Evolutionary conservation across 2,113 vertebrate genomes (phyloP).

Genomic region (Actenoides hombroni): DNA sequence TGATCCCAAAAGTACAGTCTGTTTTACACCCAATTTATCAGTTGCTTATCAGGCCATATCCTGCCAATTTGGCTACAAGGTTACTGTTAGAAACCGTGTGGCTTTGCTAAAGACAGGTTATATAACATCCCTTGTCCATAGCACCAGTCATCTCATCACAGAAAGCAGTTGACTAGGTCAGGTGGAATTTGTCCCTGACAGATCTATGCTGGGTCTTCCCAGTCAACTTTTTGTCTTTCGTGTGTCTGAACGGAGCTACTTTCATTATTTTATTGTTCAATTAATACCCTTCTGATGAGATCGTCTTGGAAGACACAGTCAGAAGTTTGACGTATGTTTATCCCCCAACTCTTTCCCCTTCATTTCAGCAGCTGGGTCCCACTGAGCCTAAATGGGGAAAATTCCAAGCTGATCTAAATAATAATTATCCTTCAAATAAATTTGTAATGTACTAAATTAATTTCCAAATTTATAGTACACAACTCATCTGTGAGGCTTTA

Average conservation of each 20-base stretch:
- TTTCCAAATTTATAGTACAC: neutral
- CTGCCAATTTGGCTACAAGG: rapidly evolving
- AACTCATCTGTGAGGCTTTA: neutral
- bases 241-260: rapidly evolving
- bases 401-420: neutral
- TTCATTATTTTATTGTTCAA: neutral
- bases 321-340: neutral
- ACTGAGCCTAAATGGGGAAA: neutral
- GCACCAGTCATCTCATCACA: neutral
- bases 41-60: neutral
- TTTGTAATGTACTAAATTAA: neutral
- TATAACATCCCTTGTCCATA: neutral
- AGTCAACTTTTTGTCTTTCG: neutral
- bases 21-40: neutral
- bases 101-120: neutral
- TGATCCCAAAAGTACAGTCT: neutral
- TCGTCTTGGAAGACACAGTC: neutral
- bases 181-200: neutral
- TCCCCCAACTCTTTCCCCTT: neutral
- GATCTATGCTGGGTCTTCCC: neutral
- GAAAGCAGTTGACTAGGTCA: neutral
- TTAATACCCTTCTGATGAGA: neutral
- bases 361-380: neutral
- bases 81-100: neutral
- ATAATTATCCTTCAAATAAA: neutral